A percentile compares a stretch with the other conserved stretches of the same genome.
Conservation (phyloP, 2,888 invertebrate species). For the Marasmarcha lunaedactyla region DNA sequence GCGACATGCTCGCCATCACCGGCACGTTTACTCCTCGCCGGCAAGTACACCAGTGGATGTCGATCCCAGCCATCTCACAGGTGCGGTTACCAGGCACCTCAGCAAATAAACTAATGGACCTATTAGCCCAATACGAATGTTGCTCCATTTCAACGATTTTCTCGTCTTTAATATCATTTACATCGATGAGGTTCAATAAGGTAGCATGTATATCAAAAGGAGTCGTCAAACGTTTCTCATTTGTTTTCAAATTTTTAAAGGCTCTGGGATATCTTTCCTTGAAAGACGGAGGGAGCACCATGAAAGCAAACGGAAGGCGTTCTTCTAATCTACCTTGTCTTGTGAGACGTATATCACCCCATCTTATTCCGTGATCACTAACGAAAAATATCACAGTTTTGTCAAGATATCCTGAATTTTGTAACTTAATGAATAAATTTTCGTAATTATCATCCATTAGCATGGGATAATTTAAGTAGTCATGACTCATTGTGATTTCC, state of each 20-base stretch:
- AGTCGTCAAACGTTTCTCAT: constrained; percentile 78
- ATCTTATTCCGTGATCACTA: constrained; percentile 93
- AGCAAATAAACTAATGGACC: constrained; percentile 82
- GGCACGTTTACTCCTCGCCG: constrained; percentile 73
- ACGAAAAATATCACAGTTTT: constrained; percentile 78
- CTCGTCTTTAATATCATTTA: constrained; percentile 49
- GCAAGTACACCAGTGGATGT: constrained; percentile 91
- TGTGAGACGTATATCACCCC: constrained; percentile 85
- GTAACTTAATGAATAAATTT: constrained; percentile 67
- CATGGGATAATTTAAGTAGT: constrained; percentile 82
- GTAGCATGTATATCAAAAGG: constrained; percentile 89
- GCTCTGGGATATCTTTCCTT: constrained; percentile 71
- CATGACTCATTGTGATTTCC: constrained; percentile 87
- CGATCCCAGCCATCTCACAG: constrained; percentile 82
- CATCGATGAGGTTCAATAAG: constrained; percentile 74
- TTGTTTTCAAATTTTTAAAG: constrained; percentile 73
- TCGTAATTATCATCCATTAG: constrained; percentile 77
- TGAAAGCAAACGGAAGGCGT: constrained; percentile 83
- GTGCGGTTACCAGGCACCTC: constrained; percentile 78
- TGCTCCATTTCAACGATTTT: constrained; percentile 38
- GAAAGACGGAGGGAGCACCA: constrained; percentile 81
- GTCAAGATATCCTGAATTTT: constrained; percentile 66
- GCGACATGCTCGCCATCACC: constrained; percentile 61
- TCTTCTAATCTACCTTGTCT: constrained; percentile 91
- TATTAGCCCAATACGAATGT: constrained; percentile 39